Conservation (phyloP, 2,113 vertebrate genomes). For the Lampris megalopsis region DNA sequence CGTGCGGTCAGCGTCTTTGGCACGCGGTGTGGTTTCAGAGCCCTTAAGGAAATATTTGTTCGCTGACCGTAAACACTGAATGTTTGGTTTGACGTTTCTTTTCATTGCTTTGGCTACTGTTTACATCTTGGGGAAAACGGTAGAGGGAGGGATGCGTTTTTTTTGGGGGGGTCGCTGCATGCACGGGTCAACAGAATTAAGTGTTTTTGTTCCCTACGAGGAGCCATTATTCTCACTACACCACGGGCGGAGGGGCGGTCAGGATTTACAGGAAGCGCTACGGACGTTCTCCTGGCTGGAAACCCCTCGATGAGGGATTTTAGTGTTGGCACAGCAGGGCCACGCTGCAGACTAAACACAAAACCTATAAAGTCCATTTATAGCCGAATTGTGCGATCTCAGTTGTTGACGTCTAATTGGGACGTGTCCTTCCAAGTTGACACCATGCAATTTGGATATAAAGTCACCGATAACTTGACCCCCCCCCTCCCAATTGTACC, state of each 20-base stretch:
- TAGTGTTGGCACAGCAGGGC: too few relatives aligned
- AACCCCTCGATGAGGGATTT: neutral
- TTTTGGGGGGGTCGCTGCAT: neutral
- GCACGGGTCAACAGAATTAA: conserved; percentile 8
- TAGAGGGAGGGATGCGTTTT: neutral
- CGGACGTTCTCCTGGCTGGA: neutral
- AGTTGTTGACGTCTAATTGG: too few relatives aligned
- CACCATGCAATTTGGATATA: neutral
- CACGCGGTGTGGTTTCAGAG: conserved; percentile 13
- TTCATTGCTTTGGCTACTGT: conserved; percentile 43
- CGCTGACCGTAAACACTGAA: conserved; percentile 45
- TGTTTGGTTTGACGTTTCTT: conserved; percentile 45
- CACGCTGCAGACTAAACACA: too few relatives aligned
- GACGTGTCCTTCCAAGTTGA: neutral
- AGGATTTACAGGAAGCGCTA: conserved; percentile 27
- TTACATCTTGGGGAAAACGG: conserved; percentile 48
- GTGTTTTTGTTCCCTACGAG: conserved; percentile 22
- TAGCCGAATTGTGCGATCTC: too few relatives aligned
- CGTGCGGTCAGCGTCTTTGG: conserved; percentile 12
- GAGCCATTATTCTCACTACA: conserved; percentile 28
- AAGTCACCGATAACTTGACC: too few relatives aligned
- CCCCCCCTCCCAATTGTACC: too few relatives aligned
- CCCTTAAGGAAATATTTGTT: conserved; percentile 37
- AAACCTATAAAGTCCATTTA: too few relatives aligned
- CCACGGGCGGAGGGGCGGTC: neutral